phyloP scores from a whole-genome alignment of 2,797 vertebrate species.

The Petrocephalus sullivani region DNA sequence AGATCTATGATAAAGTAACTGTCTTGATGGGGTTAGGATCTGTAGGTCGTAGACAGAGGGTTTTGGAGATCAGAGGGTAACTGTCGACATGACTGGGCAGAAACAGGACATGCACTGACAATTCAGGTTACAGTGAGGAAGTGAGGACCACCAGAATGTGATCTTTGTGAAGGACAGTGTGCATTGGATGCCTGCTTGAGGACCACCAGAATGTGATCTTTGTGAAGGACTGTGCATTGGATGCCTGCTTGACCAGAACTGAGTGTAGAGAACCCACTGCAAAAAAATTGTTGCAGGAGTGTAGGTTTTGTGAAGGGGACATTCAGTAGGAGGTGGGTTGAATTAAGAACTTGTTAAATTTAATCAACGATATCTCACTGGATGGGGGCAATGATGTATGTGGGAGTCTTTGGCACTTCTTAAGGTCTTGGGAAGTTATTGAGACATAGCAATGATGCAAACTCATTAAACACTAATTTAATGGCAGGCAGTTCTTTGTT shows the following conservation, averaged over 20 bases:
- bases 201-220: background rate
- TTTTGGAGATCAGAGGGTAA: background rate
- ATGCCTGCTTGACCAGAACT: background rate
- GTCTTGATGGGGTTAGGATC: background rate
- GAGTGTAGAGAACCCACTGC: background rate
- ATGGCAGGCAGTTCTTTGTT: background rate
- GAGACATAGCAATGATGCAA: background rate
- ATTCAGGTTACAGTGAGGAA: background rate
- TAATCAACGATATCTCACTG: background rate
- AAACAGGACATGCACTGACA: background rate
- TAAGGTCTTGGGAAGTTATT: background rate
- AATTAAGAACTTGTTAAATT: background rate
- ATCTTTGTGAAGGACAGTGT: background rate
- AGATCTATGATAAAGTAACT: background rate
- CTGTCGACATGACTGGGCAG: background rate
- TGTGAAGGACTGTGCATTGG: background rate
- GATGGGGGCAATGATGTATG: background rate
- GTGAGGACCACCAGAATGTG: background rate
- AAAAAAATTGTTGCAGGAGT: background rate
- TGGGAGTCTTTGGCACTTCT: background rate
- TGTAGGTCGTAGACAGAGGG: background rate
- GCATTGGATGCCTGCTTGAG: background rate
- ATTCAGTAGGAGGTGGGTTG: background rate
- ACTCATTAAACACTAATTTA: background rate
- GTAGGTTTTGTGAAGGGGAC: background rate